Evolutionary conservation across 2,888 invertebrate species (phyloP), one percentile per base, ranked within the genome.

Genomic region (Lathronympha strigana): DNA sequence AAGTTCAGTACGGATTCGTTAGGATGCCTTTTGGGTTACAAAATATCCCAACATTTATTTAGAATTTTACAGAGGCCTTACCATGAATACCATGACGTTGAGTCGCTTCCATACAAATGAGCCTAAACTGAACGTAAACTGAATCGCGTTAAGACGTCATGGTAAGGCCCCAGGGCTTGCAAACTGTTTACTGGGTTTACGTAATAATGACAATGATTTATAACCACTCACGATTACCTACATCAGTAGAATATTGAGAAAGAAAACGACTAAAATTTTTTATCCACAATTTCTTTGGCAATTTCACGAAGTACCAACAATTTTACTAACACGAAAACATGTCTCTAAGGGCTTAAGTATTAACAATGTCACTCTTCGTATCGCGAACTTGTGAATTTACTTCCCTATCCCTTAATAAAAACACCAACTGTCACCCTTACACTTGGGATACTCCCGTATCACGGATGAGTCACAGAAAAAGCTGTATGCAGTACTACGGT

Each of bases 361-460:
- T 57, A 31, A 19, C n/a, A 31, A n/a, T 19, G 31, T 31, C 28
- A 19, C 55, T 31, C 19, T 25, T 13, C 21, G 43, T 45, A 31
- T 45, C 57, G 19, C 17, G 19, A 57, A 57, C 28, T 57, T 43
- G 55, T 57, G 45, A 45, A 57, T 57, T 57, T 31, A 57, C 57
- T 57, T 19, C 57, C 57, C 4, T 45, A 21, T 43, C 57, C 31
- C 57, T 57, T 57, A 45, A 45, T 57, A 57, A 57, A 57, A 57
- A 57, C 43, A 57, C 43, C 57, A 57, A 57, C 43, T 57, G 57
- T 31, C 57, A 31, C 43, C 43, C 57, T 57, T 31, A 31, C 21
- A 31, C 57, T 21, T 57, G 4, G 31, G 4, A 31, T 9, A 19
- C 19, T 38, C 31, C 31, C 57, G 43, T 45, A 31, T 31, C 45